Base-by-base conservation (phyloP, 2,888 invertebrate genomes). In the Herminia tarsipennalis region DNA sequence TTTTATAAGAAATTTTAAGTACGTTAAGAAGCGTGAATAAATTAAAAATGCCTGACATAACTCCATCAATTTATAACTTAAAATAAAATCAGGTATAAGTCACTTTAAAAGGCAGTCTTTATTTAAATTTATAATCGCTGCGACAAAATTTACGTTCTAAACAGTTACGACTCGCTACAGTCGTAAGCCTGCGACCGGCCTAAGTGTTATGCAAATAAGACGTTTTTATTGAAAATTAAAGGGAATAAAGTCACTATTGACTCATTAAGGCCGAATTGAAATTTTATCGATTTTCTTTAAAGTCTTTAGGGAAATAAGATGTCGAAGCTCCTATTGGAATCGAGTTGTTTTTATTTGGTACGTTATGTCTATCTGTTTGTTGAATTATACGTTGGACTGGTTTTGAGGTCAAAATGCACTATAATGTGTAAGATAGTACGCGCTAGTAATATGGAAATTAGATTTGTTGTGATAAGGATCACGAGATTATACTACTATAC, bases 211-310 rank as follows among this genome's bases (percentile, higher is more conserved):
- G 72, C 66, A 70, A 74, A 77, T 77, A 39, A 16, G 30, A 54
- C 38, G 42, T 62, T 73, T 73, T 75, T 76, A 77, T 73, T 67
- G 67, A 62, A 71, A 70, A 62, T 75, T 72, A 73, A 73, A 61
- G 33, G 54, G 56, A 35, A 59, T 56, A 42, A 58, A 52, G 43
- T 32, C 53, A 27, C 43, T 57, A 68, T 75, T 70, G 70, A 67
- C 63, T 76, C 76, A 75, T 76, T 76, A 75, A 56, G 43, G 5
- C 36, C 8, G 33, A 66, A 70, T 71, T 66, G 66, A 69, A 70
- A 61, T 68, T 75, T 61, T 70, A 72, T 66, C 47, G 73, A 66
- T 65, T 62, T 49, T 38, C 48, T 51, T 27, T 34, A 52, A 48
- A 34, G 50, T 35, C 27, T 56, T 63, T 55, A 62, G 58, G 70